phyloP scores from a whole-genome alignment of 2,888 invertebrate genomes.

The Deilephila porcellus region DNA sequence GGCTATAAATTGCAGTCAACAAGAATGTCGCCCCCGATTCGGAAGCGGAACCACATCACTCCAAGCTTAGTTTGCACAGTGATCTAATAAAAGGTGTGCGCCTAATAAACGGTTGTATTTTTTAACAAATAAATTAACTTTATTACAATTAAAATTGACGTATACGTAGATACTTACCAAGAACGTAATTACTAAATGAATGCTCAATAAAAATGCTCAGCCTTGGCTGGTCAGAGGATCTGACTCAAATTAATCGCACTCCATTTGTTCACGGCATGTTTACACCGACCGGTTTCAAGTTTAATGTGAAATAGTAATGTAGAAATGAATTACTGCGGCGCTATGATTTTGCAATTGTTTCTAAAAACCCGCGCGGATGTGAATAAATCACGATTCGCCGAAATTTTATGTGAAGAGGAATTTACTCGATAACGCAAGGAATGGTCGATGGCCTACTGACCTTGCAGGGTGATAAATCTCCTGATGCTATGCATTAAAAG shows the following conservation, averaged over 20 bases:
- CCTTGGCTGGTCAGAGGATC: constrained; percentile 72
- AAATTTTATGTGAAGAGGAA: constrained; percentile 17
- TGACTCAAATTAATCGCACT: constrained; percentile 63
- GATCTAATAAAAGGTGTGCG: too few species aligned
- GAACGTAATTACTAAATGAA: constrained; percentile 30
- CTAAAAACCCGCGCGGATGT: constrained; percentile 22
- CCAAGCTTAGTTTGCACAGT: too few species aligned
- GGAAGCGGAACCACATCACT: neutral
- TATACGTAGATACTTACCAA: neutral
- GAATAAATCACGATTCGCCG: constrained; percentile 3
- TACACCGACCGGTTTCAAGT: constrained; percentile 55
- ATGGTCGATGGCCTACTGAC: constrained; percentile 45
- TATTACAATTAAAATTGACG: neutral
- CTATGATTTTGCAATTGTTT: constrained; percentile 44
- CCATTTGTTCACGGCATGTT: constrained; percentile 59
- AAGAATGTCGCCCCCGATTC: neutral
- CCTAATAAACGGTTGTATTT: too few species aligned
- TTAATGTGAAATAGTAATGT: constrained; percentile 44
- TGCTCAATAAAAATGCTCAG: constrained; percentile 50
- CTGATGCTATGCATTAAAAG: neutral
- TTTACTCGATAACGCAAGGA: constrained; percentile 34
- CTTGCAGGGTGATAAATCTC: constrained; percentile 38
- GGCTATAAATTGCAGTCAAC: neutral
- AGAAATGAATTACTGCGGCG: constrained; percentile 36
- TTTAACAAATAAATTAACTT: neutral